Evolutionary conservation across 2,888 invertebrate genomes (phyloP).

Genomic region (Podotricha telesiphe): DNA sequence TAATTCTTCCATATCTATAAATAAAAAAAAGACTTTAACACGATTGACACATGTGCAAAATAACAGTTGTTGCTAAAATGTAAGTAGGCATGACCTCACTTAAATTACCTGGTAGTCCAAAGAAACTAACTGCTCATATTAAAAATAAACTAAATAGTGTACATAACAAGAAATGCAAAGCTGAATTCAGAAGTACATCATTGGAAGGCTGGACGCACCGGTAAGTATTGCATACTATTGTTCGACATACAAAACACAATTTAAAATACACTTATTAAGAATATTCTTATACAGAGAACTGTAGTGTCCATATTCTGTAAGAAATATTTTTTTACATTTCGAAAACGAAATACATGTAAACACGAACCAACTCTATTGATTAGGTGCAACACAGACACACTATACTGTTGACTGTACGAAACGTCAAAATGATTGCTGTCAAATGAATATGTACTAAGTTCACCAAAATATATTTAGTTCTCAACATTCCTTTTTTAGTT

Average conservation of each 20-base stretch:
- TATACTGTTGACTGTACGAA: no score
- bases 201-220: slow-evolving; percentile 73
- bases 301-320: no score
- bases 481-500: neutral
- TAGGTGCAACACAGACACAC: no score
- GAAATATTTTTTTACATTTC: no score
- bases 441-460: neutral
- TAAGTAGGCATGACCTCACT: slow-evolving; percentile 54
- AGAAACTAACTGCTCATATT: slow-evolving; percentile 70
- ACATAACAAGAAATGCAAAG: slow-evolving; percentile 74
- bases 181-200: slow-evolving; percentile 71
- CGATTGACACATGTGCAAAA: neutral
- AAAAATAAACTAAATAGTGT: slow-evolving; percentile 73
- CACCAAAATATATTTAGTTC: no score
- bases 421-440: slow-evolving; percentile 1
- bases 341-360: no score
- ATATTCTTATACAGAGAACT: no score
- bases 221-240: slow-evolving; percentile 57
- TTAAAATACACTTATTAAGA: neutral
- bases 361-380: neutral
- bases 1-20: slow-evolving; percentile 55
- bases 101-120: slow-evolving; percentile 70
- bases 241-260: neutral
- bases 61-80: neutral
- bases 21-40: slow-evolving; percentile 41